Percentiles rank a stretch among this genome's conserved stretches.
phyloP scores from a whole-genome alignment of 1,140 invertebrate species.

The Calephelis nemesis region DNA sequence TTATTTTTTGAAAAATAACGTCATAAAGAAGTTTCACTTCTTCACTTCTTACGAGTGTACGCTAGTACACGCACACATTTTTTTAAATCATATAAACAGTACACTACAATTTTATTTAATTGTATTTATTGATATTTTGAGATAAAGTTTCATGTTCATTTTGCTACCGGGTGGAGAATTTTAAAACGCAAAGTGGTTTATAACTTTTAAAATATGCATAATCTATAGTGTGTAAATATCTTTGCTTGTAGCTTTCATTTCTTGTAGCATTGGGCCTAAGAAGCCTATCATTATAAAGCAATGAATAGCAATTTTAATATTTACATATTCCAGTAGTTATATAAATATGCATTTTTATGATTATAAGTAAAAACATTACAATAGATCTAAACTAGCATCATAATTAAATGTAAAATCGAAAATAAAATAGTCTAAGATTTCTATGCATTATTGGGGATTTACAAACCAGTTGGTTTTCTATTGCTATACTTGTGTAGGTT shows the following conservation, averaged over 20 bases:
- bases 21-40: too few species aligned
- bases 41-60: too few species aligned
- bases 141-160: too few species aligned
- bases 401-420: conserved; percentile 5
- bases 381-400: neutral
- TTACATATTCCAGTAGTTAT: conserved; percentile 3
- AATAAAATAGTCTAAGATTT: neutral
- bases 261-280: conserved; percentile 3
- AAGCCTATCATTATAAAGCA: neutral
- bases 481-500: neutral
- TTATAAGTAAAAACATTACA: conserved; percentile 9
- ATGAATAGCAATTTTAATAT: conserved; percentile 1
- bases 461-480: neutral
- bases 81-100: too few species aligned
- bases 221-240: neutral
- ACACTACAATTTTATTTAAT: too few species aligned
- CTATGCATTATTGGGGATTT: neutral
- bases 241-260: conserved; percentile 7
- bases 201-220: neutral
- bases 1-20: too few species aligned
- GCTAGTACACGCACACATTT: too few species aligned
- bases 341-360: neutral
- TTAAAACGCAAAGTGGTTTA: neutral
- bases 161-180: neutral
- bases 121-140: too few species aligned